Evolutionary conservation across 2,888 invertebrate species (phyloP).

Genomic region (Caenorhabditis sp.): DNA sequence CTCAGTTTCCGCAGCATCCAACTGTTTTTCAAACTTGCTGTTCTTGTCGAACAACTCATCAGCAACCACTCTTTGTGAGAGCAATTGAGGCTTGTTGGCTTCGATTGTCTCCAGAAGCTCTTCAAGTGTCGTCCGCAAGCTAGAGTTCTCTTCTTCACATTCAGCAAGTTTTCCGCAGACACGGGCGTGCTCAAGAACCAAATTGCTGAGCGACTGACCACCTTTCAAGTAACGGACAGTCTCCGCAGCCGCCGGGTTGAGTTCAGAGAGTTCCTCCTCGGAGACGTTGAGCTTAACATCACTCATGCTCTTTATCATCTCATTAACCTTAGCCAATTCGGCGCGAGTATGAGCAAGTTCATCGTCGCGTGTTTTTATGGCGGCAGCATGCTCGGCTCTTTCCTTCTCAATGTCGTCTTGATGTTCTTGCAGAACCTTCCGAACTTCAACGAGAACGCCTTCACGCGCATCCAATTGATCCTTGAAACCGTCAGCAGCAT

Average conservation of each 20-base stretch:
- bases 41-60: constrained; percentile 60
- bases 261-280: constrained; percentile 70
- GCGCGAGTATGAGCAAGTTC: constrained; percentile 61
- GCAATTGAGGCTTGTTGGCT: constrained; percentile 62
- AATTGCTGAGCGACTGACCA: constrained; percentile 72
- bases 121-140: constrained; percentile 71
- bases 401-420: constrained; percentile 42
- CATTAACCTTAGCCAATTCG: constrained; percentile 70
- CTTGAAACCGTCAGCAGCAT: constrained; percentile 49
- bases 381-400: constrained; percentile 5
- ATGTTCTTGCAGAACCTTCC: constrained; percentile 31
- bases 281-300: constrained; percentile 67
- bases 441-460: constrained; percentile 32
- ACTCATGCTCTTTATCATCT: constrained; percentile 70
- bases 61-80: constrained; percentile 57
- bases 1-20: constrained; percentile 60
- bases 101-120: constrained; percentile 71
- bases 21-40: constrained; percentile 44
- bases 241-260: constrained; percentile 78
- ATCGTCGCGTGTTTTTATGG: constrained; percentile 46
- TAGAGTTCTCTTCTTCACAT: constrained; percentile 62
- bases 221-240: constrained; percentile 74
- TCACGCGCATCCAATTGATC: constrained; percentile 47
- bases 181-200: constrained; percentile 70
- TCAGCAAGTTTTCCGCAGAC: constrained; percentile 73